Conservation (phyloP, 2,113 vertebrate genomes). For the Heterotilapia buettikoferi region DNA sequence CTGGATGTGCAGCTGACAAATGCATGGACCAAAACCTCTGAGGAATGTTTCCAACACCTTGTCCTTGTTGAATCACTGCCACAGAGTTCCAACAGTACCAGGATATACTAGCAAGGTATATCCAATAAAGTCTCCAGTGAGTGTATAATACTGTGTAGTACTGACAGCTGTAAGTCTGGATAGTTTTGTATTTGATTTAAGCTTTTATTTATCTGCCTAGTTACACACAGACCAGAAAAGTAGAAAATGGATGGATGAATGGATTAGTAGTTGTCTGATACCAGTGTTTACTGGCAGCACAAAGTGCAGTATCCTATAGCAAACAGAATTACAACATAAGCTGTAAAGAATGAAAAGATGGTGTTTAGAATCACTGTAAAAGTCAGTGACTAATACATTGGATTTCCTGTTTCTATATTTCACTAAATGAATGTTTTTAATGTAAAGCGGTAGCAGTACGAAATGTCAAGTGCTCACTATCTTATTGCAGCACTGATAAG, state of each 20-base stretch:
- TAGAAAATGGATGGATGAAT: background rate
- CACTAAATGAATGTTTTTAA: background rate
- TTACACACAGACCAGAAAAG: background rate
- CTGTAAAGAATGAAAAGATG: background rate
- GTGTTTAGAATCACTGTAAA: background rate
- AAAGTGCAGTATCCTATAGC: background rate
- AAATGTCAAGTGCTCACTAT: background rate
- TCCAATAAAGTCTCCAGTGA: background rate
- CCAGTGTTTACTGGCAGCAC: background rate
- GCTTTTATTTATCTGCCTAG: background rate
- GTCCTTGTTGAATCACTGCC: background rate
- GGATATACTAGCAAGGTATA: background rate
- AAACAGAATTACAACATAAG: background rate
- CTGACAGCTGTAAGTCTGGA: background rate
- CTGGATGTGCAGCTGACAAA: background rate
- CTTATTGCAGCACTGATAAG: background rate
- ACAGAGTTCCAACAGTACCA: background rate
- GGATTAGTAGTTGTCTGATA: background rate
- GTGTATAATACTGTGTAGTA: background rate
- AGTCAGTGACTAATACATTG: background rate
- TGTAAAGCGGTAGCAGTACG: background rate
- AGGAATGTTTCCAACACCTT: background rate
- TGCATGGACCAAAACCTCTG: background rate
- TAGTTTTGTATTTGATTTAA: background rate
- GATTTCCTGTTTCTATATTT: background rate